Base-by-base conservation (phyloP, 2,888 invertebrate genomes). In the Gastracanthus pulcherrimus region DNA sequence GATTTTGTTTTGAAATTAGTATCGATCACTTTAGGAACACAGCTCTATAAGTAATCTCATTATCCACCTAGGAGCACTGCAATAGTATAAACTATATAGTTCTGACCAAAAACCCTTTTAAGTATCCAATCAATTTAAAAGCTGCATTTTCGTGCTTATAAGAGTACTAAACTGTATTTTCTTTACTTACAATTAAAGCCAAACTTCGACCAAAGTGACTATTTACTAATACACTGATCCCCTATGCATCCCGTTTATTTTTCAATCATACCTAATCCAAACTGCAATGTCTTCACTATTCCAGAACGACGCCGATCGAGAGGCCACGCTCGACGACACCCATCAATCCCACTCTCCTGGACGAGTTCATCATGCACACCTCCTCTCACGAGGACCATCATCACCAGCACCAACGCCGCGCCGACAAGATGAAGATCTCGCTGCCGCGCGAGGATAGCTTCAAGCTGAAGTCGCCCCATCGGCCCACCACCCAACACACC, bases 281-380 rank as follows among this genome's bases (percentile, higher is more conserved):
- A 34, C 31, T 45, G 16, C 13, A 45, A 45, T 1, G n/a, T 16
- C 16, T n/a, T 45, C 41, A 13, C n/a, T 16, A 45, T 45, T 45
- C 3, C 41, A 95, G 94, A 88, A 95, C 95, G 7, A 95, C 94
- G 86, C 95, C 96, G 0, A 94, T 95, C 71, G 96, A 96, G 84
- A 92, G 97, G 70, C 96, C 97, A 84, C 92, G 96, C 77, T 94
- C 95, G 36, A 94, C 95, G 55, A 95, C 96, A 16, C 95, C 96
- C n/a, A 93, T 95, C 81, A 95, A 94, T 89, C 95, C 95, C 34
- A 94, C 94, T 58, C 93, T 95, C 62, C 91, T 96, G 76, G 96
- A 96, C 88, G 96, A 95, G 85, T 96, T 95, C 88, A 94, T 95
- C 84, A 90, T 91, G 83, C 91, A 91, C 23, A 90, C 34, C 9